These are phyloP conservation scores for Caenorhabditis zanzibari DNA, from an alignment of 2,888 invertebrate species.

Conservation along the genomic window DNA sequence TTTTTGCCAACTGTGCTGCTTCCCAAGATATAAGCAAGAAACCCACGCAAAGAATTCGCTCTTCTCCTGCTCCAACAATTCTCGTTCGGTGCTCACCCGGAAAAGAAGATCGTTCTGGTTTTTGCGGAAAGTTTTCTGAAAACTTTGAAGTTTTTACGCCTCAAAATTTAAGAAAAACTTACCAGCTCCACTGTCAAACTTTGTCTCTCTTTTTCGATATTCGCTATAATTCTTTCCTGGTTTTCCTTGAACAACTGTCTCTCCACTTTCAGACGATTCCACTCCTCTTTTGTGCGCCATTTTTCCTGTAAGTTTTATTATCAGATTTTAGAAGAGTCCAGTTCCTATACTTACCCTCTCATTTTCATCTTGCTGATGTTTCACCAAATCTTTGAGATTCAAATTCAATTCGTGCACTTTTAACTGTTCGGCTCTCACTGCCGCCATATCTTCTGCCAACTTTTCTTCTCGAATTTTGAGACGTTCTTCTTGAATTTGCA, in stretches of 20 bases:
- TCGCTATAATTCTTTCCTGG: slow-evolving; percentile 69
- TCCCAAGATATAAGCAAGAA: too few relatives aligned
- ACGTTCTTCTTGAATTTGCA: slow-evolving; percentile 65
- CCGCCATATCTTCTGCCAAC: slow-evolving; percentile 60
- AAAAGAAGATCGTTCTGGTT: slow-evolving; percentile 80
- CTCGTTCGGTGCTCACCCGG: slow-evolving; percentile 78
- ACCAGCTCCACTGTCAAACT: slow-evolving; percentile 28
- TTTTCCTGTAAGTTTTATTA: slow-evolving; percentile 59
- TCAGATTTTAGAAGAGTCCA: background rate
- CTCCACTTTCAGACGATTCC: slow-evolving; percentile 69
- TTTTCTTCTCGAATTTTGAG: slow-evolving; percentile 65
- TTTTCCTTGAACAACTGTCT: slow-evolving; percentile 72
- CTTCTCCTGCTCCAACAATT: slow-evolving; percentile 72
- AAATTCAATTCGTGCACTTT: slow-evolving; percentile 76
- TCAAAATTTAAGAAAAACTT: slow-evolving; percentile 4
- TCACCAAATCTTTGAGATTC: slow-evolving; percentile 68
- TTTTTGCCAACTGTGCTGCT: too few relatives aligned
- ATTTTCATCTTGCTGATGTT: slow-evolving; percentile 71
- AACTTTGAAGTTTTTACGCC: background rate
- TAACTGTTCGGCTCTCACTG: slow-evolving; percentile 71
- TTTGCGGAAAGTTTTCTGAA: slow-evolving; percentile 74
- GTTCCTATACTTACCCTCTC: slow-evolving; percentile 53
- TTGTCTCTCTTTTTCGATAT: slow-evolving; percentile 61
- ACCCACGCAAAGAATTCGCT: slow-evolving; percentile 68
- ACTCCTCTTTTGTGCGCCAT: slow-evolving; percentile 72